phyloP scores from a whole-genome alignment of 2,797 vertebrate species.

The Varecia variegata region DNA sequence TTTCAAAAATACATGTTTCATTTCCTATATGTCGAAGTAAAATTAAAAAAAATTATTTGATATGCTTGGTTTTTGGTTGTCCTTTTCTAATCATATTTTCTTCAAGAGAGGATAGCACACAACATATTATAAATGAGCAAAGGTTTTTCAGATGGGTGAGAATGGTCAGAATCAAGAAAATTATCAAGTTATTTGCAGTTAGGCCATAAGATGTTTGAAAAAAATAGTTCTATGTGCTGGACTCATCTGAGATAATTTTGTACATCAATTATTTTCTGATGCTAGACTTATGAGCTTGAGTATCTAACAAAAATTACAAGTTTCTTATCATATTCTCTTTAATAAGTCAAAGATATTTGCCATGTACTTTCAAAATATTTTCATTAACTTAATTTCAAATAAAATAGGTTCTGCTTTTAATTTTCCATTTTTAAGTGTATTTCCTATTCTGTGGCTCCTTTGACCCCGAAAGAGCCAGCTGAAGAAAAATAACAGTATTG shows the following conservation, averaged over 20 bases:
- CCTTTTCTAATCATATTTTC: background rate
- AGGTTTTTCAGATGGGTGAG: background rate
- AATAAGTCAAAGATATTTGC: background rate
- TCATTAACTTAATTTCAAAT: background rate
- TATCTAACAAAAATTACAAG: background rate
- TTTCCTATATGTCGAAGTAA: background rate
- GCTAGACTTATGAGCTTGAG: background rate
- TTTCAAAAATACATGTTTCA: background rate
- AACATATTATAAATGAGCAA: background rate
- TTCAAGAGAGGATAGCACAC: background rate
- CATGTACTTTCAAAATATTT: conserved; percentile 17
- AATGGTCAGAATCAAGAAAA: background rate
- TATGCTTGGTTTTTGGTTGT: background rate
- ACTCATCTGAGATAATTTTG: background rate
- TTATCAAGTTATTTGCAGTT: background rate
- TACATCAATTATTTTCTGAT: background rate
- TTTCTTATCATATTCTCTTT: background rate
- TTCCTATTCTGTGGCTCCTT: background rate
- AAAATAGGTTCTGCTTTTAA: background rate
- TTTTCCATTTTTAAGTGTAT: background rate
- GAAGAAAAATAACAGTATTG: background rate
- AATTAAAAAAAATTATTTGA: background rate
- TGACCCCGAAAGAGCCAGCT: background rate
- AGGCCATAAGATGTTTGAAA: background rate
- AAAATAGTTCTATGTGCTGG: background rate